Conservation (phyloP, 2,888 invertebrate species). For the Operophtera brumata region DNA sequence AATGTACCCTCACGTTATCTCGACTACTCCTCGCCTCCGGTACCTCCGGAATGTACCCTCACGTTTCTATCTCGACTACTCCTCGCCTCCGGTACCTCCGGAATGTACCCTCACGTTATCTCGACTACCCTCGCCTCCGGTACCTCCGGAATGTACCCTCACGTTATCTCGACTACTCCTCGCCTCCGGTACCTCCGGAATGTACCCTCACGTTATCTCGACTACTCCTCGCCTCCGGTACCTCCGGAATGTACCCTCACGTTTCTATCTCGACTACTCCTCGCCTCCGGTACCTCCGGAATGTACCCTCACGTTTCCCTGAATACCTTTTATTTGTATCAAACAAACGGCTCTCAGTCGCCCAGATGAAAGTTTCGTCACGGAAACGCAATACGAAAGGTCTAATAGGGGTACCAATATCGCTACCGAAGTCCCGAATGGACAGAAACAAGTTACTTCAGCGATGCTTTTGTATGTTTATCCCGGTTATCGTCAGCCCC, state of each 20-base stretch:
- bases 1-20: conserved; percentile 29
- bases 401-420: conserved; percentile 35
- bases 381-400: conserved; percentile 37
- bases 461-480: conserved; percentile 28
- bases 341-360: conserved; percentile 35
- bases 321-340: conserved; percentile 47
- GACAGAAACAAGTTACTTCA: conserved; percentile 25
- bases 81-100: not conserved
- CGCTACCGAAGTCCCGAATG: conserved; percentile 25
- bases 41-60: conserved; percentile 30
- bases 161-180: conserved; percentile 41
- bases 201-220: conserved; percentile 43
- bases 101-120: conserved; percentile 41
- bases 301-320: conserved; percentile 42
- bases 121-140: conserved; percentile 30
- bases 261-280: conserved; percentile 46
- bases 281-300: not conserved
- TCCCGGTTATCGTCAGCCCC: conserved; percentile 23
- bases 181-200: not conserved
- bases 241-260: conserved; percentile 33
- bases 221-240: conserved; percentile 26
- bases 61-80: too few relatives aligned
- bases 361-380: conserved; percentile 33
- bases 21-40: not conserved
- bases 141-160: conserved; percentile 30